Evolutionary conservation across 2,113 vertebrate species (phyloP), one percentile per base, ranked within the genome.

Genomic region (Amazona vittata): DNA sequence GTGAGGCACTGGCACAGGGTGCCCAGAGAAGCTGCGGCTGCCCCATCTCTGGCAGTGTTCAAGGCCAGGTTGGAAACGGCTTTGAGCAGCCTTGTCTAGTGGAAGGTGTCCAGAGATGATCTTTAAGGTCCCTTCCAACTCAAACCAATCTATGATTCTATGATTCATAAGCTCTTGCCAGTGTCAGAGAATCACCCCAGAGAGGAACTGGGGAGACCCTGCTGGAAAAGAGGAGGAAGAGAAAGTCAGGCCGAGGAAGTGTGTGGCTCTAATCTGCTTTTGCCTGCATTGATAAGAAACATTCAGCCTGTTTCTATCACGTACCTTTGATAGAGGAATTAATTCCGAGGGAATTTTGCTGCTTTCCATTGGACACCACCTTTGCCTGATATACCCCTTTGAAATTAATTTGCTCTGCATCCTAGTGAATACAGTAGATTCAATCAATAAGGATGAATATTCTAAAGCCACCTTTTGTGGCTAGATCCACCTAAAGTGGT

Each of bases 111-210:
- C 57, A n/a, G 3, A 35, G 21, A 35, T 59, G 12, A 59, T 35
- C 33, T 35, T 59, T 59, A 35, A 35, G 57, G 33, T 24, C 57
- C 33, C 21, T 35, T 59, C 3, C 57, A 59, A 22, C 33, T 24
- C 33, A 59, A 59, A 35, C 57, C 33, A 15, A 35, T 8, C 21
- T 15, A 35, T 59, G 57, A 22, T 59, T n/a, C 20, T n/a, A n/a
- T 0, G 57, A 24, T 59, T 35, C 33, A 21, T 5, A 62, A 77
- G 41, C 2, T 0, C 57, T 60, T 2, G 0, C 4, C 68, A 29
- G 7, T 0, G 1, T 11, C 2, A 4, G 46, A 69, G 44, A 31
- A 80, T 39, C 11, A 70, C 31, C 22, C 4, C 20, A 18, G 26
- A 49, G 14, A 55, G 8, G 9, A 22, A 33, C 0, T 37, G 43